A percentile compares a stretch with the other conserved stretches of the same genome.
These are phyloP conservation scores for Caenorhabditis parvicauda DNA, from an alignment of 2,888 invertebrate species.

Conservation along the genomic window DNA sequence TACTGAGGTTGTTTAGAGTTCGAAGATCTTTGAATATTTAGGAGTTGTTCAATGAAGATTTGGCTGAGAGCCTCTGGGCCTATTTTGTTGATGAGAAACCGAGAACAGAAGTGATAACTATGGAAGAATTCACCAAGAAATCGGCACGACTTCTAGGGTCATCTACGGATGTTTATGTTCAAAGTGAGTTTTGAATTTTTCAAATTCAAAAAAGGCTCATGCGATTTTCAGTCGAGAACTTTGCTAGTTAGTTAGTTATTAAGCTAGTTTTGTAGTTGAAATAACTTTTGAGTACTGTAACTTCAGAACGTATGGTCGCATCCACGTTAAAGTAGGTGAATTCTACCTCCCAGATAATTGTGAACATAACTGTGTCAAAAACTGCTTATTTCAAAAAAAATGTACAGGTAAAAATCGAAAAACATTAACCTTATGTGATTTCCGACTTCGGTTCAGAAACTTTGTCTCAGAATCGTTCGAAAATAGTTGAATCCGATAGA, in stretches of 20 bases:
- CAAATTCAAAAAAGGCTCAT: not conserved
- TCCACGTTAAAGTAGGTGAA: too few species aligned
- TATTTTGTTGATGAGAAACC: slow-evolving; percentile 17
- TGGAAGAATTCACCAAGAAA: slow-evolving; percentile 11
- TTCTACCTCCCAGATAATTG: too few species aligned
- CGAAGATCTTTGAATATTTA: slow-evolving; percentile 1
- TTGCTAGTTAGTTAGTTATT: not conserved
- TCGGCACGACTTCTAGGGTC: slow-evolving; percentile 14
- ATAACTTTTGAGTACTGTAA: too few species aligned
- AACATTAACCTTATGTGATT: too few species aligned
- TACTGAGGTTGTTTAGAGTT: not conserved
- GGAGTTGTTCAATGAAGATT: slow-evolving; percentile 23
- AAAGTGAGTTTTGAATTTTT: slow-evolving; percentile 8
- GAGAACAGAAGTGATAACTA: slow-evolving; percentile 3
- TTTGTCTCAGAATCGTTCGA: too few species aligned
- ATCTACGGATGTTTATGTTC: slow-evolving; percentile 29
- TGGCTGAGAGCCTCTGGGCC: slow-evolving; percentile 29
- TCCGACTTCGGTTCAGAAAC: too few species aligned
- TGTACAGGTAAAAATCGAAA: too few species aligned
- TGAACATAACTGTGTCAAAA: too few species aligned
- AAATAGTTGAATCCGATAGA: too few species aligned
- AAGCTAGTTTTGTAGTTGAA: too few species aligned
- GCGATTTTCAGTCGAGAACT: not conserved
- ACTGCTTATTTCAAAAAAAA: too few species aligned
- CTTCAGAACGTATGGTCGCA: too few species aligned